Base-by-base conservation (phyloP, 2,113 vertebrate species). In the Tachuris rubrigastra region DNA sequence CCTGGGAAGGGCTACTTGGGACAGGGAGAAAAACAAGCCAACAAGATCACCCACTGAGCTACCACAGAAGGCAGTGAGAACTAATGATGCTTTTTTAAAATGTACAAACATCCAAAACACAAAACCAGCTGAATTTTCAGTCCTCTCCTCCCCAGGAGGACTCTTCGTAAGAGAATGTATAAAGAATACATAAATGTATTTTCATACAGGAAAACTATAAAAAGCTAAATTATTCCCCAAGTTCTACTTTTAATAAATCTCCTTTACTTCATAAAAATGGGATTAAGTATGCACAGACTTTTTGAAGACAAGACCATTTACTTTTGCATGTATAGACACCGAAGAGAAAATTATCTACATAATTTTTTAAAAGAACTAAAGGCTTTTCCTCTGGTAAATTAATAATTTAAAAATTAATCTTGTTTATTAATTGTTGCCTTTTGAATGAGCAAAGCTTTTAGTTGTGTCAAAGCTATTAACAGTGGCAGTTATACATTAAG, bases 371-470 rank as follows among this genome's bases (percentile, higher is more conserved):
- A 81, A 82, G 25, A 58, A 66, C 46, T 72, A 50, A 82, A 78
- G 39, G 28, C 37, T 93, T 95, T 66, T 85, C 50, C 42, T 71
- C 55, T 28, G 30, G 50, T 86, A 68, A 84, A 83, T 89, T 83
- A 83, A 77, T 77, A 90, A 84, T 75, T 93, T 81, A 4, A 87
- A 90, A 95, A 87, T 90, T 91, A 30, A 92, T 93, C 73, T 59
- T 63, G 76, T 71, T 93, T 93, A 95, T 95, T 96, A 97, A 95
- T 84, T 89, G 56, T 44, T 94, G 76, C 87, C 73, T 94, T 92
- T 68, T 68, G 80, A 95, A 81, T 21, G 44, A 92, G 69, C 59
- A 96, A 90, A 94, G 93, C 95, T 96, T 96, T 97, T 93, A 96
- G 87, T 87, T 76, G 68, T 95, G 75, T 93, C 78, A 93, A 91